Base-by-base conservation (phyloP, 2,888 invertebrate species). In the Tenthredo mesomela region DNA sequence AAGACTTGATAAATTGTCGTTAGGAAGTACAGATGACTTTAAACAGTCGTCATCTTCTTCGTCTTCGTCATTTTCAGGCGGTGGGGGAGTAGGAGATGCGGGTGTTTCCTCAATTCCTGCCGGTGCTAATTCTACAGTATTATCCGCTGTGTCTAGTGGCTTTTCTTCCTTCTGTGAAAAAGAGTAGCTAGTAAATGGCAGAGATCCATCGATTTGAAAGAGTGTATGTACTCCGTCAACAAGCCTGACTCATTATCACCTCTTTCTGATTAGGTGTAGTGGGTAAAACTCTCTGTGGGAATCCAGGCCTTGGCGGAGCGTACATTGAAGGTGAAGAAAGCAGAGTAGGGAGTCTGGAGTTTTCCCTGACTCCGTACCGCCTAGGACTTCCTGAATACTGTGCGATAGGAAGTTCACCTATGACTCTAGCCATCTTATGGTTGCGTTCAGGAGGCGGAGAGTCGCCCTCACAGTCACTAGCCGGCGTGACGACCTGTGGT, bases 331-430 rank as follows among this genome's bases (percentile, higher is more conserved):
- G 96, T 78, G 96, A 95, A 86, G 95, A 95, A 86, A 95, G 93
- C 87, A 95, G 92, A 91, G 94, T 95, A 86, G 95, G 95, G 90
- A 95, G 93, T 91, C 95, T 94, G 85, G 94, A 93, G 92, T 95
- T 94, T 85, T 93, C 93, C 21, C 93, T 92, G 78, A 93, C 90
- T 5, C 98, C 98, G 92, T 98, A 98, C 88, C 98, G 95, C 88
- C 98, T 94, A 21, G 98, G 98, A 67, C 98, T 98, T 21, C 97
- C 98, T 89, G 98, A 98, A 92, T 98, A 98, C 91, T 98, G 97
- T 29, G 98, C 98, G 89, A 98, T 98, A n/a, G 98, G 98, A 89
- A 97, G 94, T 93, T 96, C 96, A 75, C 97, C 97, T 90, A 97
- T 97, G 67, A 97, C 96, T 90, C 96, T 94, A 85, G 96, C 94